Evolutionary conservation across 2,797 vertebrate genomes (phyloP).

Genomic region (Tapera naevia): DNA sequence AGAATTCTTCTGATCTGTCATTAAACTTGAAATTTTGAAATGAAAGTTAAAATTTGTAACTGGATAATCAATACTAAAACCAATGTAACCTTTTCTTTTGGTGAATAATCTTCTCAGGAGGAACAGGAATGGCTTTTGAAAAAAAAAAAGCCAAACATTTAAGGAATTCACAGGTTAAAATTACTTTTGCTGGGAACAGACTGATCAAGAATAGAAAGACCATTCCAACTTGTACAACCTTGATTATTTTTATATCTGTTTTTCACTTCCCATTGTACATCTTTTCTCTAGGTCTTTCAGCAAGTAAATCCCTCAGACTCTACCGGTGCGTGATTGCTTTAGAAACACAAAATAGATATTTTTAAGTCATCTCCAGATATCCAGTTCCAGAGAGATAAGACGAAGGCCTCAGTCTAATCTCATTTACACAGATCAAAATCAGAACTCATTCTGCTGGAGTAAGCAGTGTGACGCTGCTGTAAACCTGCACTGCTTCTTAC

Average conservation of each 20-base stretch:
- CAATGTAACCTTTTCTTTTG: background rate
- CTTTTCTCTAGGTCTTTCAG: background rate
- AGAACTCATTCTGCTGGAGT: background rate
- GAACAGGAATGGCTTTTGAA: background rate
- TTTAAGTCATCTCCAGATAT: background rate
- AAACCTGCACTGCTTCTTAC: background rate
- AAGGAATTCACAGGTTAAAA: background rate
- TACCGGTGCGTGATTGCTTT: background rate
- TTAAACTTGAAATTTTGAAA: background rate
- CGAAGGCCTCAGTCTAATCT: background rate
- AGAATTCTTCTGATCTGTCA: background rate
- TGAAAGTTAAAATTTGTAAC: constrained; percentile 4
- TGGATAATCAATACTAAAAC: background rate
- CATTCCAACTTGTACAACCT: background rate
- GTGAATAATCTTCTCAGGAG: background rate
- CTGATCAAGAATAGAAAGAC: background rate
- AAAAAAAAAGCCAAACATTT: background rate
- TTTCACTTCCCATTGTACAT: background rate
- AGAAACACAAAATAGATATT: background rate
- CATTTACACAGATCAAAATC: constrained; percentile 30
- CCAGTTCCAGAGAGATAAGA: background rate
- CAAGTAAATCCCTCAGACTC: background rate
- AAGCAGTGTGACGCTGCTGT: background rate
- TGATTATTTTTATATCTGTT: background rate
- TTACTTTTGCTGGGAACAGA: background rate